phyloP scores from a whole-genome alignment of 1,140 invertebrate genomes.

The Aphelenchoides fujianensis region DNA sequence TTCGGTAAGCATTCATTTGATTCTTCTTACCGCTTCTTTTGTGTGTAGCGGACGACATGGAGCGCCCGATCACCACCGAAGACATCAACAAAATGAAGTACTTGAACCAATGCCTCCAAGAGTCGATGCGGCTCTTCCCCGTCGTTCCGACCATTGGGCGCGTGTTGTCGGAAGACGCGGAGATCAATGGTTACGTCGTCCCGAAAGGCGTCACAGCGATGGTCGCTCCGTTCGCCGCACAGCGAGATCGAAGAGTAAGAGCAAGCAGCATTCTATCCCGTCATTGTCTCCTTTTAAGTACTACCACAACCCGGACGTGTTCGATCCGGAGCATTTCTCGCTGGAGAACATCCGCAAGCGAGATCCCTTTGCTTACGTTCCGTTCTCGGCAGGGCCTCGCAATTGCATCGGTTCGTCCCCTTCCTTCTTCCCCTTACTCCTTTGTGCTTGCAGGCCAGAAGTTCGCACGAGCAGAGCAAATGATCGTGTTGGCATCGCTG shows the following conservation, averaged over 20 bases:
- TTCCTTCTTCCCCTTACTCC: too few relatives aligned
- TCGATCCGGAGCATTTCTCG: slow-evolving; percentile 86
- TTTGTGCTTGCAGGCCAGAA: slow-evolving; percentile 69
- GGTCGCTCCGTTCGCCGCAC: slow-evolving; percentile 64
- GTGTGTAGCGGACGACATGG: slow-evolving; percentile 73
- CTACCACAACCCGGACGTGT: slow-evolving; percentile 78
- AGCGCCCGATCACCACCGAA: slow-evolving; percentile 74
- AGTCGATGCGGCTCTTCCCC: slow-evolving; percentile 71
- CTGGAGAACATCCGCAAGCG: slow-evolving; percentile 71
- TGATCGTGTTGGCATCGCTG: slow-evolving; percentile 79
- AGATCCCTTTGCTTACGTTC: slow-evolving; percentile 64
- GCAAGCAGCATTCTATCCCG: too few relatives aligned
- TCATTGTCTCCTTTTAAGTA: slow-evolving; percentile 72
- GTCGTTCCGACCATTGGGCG: slow-evolving; percentile 72
- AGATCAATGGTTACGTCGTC: slow-evolving; percentile 59
- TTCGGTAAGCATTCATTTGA: too few relatives aligned
- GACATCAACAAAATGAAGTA: slow-evolving; percentile 81
- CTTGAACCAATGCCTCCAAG: slow-evolving; percentile 76
- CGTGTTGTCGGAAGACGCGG: slow-evolving; percentile 71
- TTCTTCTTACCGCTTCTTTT: too few relatives aligned
- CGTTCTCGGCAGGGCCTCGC: too few relatives aligned
- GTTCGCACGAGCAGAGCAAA: slow-evolving; percentile 81
- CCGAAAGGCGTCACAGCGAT: slow-evolving; percentile 61
- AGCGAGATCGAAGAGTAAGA: slow-evolving; percentile 63
- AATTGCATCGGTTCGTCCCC: slow-evolving; percentile 31